These are phyloP conservation scores for Neelides sp. DNA, from an alignment of 1,140 invertebrate genomes.

Conservation along the genomic window DNA sequence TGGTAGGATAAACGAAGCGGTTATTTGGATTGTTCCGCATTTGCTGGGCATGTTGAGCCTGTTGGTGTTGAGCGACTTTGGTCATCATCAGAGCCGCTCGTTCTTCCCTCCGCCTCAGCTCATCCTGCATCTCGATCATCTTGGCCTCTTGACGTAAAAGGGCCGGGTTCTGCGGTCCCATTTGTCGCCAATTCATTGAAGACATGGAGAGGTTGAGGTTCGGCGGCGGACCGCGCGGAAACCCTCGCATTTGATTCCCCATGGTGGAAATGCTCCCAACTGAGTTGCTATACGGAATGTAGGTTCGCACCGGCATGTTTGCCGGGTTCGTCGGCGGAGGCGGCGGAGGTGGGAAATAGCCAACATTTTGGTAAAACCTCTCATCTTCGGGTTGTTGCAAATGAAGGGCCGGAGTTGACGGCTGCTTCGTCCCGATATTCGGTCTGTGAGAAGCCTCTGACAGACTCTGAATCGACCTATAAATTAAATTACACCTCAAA, in stretches of 20 bases:
- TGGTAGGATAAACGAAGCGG: slow-evolving; percentile 6
- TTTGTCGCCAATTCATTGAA: slow-evolving; percentile 24
- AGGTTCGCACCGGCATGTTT: slow-evolving; percentile 30
- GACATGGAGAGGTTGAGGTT: slow-evolving; percentile 32
- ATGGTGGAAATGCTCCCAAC: slow-evolving; percentile 29
- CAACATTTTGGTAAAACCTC: slow-evolving; percentile 28
- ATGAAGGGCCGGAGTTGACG: slow-evolving; percentile 34
- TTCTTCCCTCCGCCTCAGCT: slow-evolving; percentile 57
- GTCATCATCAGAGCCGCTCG: slow-evolving; percentile 37
- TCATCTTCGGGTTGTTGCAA: slow-evolving; percentile 26
- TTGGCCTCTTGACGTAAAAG: slow-evolving; percentile 59
- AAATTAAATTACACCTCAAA: no score
- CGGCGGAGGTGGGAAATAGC: slow-evolving; percentile 31
- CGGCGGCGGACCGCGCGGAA: slow-evolving; percentile 30
- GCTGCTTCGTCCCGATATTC: slow-evolving; percentile 25
- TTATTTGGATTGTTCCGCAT: slow-evolving; percentile 14
- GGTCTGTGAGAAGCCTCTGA: slow-evolving; percentile 36
- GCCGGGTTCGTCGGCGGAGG: slow-evolving; percentile 32
- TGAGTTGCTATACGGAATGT: slow-evolving; percentile 30
- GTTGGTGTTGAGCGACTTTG: slow-evolving; percentile 35
- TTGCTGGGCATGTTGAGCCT: slow-evolving; percentile 2
- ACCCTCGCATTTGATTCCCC: slow-evolving; percentile 27
- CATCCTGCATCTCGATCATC: slow-evolving; percentile 67
- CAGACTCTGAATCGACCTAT: slow-evolving; percentile 46
- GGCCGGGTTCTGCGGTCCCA: slow-evolving; percentile 37